Evolutionary conservation across 1,140 invertebrate genomes (phyloP), one percentile per base, ranked within the genome.

Genomic region (Temnothorax longispinosus): DNA sequence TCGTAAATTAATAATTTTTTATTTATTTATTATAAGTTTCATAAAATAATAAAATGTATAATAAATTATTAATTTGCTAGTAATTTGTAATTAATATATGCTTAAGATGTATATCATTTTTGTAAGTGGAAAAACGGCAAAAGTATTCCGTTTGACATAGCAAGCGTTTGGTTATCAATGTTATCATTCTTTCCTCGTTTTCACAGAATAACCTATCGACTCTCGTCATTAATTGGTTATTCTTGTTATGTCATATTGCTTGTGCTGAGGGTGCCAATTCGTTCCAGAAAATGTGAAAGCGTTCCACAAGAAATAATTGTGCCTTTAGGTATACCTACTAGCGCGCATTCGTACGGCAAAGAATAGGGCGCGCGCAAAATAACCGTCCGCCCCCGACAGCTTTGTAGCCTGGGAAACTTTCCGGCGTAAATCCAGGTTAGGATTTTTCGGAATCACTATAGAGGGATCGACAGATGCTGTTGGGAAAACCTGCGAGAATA

Each of bases 141-240:
- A 71, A 69, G 3, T 10, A 38, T 74, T 47, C 52, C 38, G 13
- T 11, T 44, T 71, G 41, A 74, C 44, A 47, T 35, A 38, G 3
- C 18, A 41, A 71, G 1, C 47, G 6, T 54, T 32, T 32, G 21
- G 8, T 18, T n/a, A 7, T 18, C 35, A 7, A 54, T 21, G 8
- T 18, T n/a, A 7, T 18, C 35, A 7, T 65, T 21, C 7, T 78
- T 81, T 18, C 50, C 76, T 77, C 56, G 15, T 74, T 71, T 35
- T 67, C 54, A n/a, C 47, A 35, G 35, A 87, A 64, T 87, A 52
- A 54, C 13, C 58, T 21, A 72, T 44, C 41, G 58, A 78, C 56
- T 44, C 4, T 56, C 41, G 15, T 50, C 89, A 47, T 77, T 89
- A 90, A 90, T 89, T 90, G 88, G 50, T 85, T 82, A 89, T 87